Evolutionary conservation across 2,797 vertebrate species (phyloP), one percentile per base, ranked within the genome.

Genomic region (Poecile montanus): DNA sequence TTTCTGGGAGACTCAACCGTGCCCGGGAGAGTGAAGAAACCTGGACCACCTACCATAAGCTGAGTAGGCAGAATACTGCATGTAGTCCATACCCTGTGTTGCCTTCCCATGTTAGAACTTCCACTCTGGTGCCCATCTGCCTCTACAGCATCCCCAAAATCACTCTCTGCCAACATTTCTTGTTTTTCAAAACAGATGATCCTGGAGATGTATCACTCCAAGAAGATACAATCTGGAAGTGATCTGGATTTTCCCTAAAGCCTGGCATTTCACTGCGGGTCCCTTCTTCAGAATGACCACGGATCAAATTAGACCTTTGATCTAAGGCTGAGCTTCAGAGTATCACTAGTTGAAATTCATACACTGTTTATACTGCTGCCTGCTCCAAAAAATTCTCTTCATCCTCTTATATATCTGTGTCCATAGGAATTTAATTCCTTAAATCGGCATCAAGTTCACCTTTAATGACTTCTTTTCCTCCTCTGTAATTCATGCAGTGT

Each of bases 1-100:
- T 89, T 92, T 51, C 70, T 82, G 67, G 30, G 78, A 95, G 71
- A 65, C 48, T 86, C 6, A 4, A 10, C 66, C 91, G 51, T 88
- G 93, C 68, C 85, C 3, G 1, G 13, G 65, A 42, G 34, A 94
- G 61, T 67, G 44, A 87, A 91, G 95, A 93, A 94, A 94, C 88
- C 89, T 93, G 83, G 94, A 95, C 95, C 95, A 96, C 94, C 96
- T 94, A 96, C 93, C 57, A 86, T 44, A 92, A 82, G 11, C 85
- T 53, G 61, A 78, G 74, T 53, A 90, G 65, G 85, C 42, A 50
- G 60, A 84, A 79, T 40, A 65, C 1, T 89, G 65, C 57, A 66
- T 25, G 9, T 44, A 74, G 47, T 50, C 71, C 54, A 45, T 48
- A 82, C 13, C 27, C 76, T 4, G 6, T 58, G 32, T 60, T 79